Percentiles rank a stretch among this genome's conserved stretches.
These are phyloP conservation scores for Sinohyriopsis cumingii DNA, from an alignment of 2,888 invertebrate genomes.

Conservation along the genomic window DNA sequence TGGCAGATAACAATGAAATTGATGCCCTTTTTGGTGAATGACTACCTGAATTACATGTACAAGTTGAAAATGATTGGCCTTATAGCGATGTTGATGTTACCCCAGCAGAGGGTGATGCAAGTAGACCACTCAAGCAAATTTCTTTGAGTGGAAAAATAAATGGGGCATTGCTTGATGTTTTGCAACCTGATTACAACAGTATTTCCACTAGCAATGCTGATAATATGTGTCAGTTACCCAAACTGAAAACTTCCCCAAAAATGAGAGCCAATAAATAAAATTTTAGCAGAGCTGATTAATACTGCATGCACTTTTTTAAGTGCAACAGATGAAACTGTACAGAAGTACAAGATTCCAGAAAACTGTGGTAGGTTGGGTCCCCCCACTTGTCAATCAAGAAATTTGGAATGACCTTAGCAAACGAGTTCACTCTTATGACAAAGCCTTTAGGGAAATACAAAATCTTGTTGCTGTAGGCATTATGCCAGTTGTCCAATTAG, in stretches of 20 bases:
- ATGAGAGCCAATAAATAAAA: background rate
- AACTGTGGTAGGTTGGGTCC: conserved; percentile 7
- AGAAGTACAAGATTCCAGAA: conserved; percentile 8
- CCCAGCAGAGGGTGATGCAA: too few species aligned
- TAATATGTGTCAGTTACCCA: conserved; percentile 2
- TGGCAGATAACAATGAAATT: too few species aligned
- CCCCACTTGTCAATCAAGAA: conserved; percentile 12
- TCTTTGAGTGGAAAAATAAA: too few species aligned
- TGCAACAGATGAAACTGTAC: conserved; percentile 5
- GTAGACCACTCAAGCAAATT: too few species aligned
- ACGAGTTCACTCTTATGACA: conserved; percentile 8
- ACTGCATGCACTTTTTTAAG: conserved; percentile 4
- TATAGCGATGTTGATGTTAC: too few species aligned
- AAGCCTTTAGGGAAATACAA: conserved; percentile 11
- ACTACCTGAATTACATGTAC: too few species aligned
- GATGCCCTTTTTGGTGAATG: too few species aligned
- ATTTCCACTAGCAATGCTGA: too few species aligned
- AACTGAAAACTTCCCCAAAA: conserved; percentile 5
- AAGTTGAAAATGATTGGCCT: too few species aligned
- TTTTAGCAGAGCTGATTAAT: conserved; percentile 11
- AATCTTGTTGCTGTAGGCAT: conserved; percentile 9
- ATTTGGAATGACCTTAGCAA: conserved; percentile 12
- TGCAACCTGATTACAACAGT: too few species aligned
- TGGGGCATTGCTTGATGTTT: too few species aligned
- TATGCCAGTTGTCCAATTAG: conserved; percentile 11